These are phyloP conservation scores for Lasioglossum vierecki DNA, from an alignment of 2,888 invertebrate species.

Conservation along the genomic window DNA sequence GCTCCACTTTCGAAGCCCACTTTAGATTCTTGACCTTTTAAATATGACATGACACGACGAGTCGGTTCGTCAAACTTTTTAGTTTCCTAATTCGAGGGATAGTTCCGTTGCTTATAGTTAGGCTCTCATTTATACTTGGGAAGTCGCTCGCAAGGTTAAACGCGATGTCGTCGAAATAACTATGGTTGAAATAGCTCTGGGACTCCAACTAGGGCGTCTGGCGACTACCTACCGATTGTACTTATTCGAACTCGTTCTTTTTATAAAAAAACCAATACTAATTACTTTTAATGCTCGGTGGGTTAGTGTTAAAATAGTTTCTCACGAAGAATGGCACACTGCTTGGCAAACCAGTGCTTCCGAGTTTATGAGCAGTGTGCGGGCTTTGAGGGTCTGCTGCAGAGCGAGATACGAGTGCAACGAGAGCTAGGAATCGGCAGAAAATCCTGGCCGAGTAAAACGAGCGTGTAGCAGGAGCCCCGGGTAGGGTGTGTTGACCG, in stretches of 20 bases:
- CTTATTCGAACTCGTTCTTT: too few relatives aligned
- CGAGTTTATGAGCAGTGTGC: background rate
- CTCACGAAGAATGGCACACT: background rate
- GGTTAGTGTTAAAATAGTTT: background rate
- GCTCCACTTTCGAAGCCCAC: background rate
- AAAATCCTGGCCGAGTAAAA: background rate
- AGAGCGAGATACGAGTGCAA: background rate
- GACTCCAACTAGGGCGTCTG: too few relatives aligned
- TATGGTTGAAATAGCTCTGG: too few relatives aligned
- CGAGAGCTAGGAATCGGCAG: background rate
- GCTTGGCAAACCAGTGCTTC: too few relatives aligned
- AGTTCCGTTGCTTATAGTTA: background rate
- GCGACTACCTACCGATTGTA: too few relatives aligned
- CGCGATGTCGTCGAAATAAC: too few relatives aligned
- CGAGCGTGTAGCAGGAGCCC: background rate
- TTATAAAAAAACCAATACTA: too few relatives aligned
- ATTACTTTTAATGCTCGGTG: background rate
- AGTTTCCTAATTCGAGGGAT: background rate
- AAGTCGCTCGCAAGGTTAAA: background rate
- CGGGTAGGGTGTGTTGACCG: slow-evolving; percentile 31
- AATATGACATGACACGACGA: background rate
- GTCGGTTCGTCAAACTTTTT: background rate
- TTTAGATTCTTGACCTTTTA: background rate
- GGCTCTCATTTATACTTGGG: background rate
- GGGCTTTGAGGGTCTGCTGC: background rate